phyloP scores from a whole-genome alignment of 2,797 vertebrate genomes.

The Hafferia zeledoni region DNA sequence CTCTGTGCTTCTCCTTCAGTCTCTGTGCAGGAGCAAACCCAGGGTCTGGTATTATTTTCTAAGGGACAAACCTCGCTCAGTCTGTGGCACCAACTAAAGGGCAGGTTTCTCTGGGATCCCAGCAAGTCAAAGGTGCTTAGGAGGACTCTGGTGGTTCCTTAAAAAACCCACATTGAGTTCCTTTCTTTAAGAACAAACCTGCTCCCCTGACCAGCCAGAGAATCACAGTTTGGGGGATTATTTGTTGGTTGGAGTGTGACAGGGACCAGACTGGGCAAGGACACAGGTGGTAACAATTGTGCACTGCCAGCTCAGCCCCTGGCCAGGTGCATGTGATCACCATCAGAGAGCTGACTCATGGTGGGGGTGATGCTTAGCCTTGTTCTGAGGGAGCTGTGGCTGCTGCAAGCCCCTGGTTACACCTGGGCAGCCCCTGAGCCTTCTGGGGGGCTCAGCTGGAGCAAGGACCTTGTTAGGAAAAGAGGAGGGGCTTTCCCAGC shows the following conservation, averaged over 20 bases:
- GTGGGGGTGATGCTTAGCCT: neutral
- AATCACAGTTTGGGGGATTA: accelerated
- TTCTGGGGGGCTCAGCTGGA: neutral
- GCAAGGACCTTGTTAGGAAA: accelerated
- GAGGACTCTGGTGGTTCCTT: neutral
- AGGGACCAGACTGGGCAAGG: neutral
- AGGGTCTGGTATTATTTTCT: neutral
- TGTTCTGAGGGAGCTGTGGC: accelerated
- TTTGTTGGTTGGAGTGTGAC: neutral
- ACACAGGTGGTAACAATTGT: neutral
- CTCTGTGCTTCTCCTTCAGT: neutral
- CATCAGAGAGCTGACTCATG: accelerated
- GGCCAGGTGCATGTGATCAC: neutral
- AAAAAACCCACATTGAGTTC: neutral
- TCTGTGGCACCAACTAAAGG: neutral
- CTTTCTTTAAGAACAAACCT: neutral
- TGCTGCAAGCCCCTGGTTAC: neutral
- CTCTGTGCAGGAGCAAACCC: neutral
- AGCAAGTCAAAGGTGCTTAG: neutral
- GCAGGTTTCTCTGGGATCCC: neutral
- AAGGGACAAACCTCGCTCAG: neutral
- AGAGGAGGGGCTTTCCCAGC: neutral
- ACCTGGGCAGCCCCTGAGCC: neutral
- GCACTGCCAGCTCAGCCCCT: accelerated
- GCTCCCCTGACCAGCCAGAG: neutral